Evolutionary conservation across 1,140 invertebrate genomes (phyloP).

Genomic region (Melipona quadrifasciata): DNA sequence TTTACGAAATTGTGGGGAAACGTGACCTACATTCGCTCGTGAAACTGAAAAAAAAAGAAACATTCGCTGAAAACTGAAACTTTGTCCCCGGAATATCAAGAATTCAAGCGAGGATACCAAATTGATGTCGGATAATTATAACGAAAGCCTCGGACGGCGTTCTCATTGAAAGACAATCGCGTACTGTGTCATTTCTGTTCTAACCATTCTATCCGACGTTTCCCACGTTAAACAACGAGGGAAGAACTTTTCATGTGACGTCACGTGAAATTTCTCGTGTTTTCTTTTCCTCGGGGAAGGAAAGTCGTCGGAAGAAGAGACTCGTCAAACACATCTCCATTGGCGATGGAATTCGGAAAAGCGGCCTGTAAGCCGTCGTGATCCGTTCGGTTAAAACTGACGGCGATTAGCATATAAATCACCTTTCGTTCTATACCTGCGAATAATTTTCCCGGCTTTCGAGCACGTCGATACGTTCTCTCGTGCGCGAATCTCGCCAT

Average conservation of each 20-base stretch:
- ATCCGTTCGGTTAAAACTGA: slow-evolving; percentile 28
- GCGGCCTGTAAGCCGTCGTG: neutral
- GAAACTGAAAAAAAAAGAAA: neutral
- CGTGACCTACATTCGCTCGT: neutral
- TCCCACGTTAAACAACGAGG: neutral
- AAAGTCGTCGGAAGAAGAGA: neutral
- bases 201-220: neutral
- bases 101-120: neutral
- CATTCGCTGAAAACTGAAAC: neutral
- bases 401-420: slow-evolving; percentile 28
- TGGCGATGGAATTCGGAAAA: neutral
- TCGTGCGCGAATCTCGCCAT: neutral
- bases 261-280: neutral
- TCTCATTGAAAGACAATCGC: neutral
- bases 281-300: neutral
- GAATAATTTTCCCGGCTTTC: slow-evolving; percentile 7
- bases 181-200: neutral
- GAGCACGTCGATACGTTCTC: neutral
- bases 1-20: neutral
- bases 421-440: neutral
- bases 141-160: neutral
- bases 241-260: neutral
- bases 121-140: neutral
- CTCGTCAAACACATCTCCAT: neutral
- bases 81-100: neutral